Evolutionary conservation across 2,888 invertebrate genomes (phyloP).

Genomic region (Globia sparganii): DNA sequence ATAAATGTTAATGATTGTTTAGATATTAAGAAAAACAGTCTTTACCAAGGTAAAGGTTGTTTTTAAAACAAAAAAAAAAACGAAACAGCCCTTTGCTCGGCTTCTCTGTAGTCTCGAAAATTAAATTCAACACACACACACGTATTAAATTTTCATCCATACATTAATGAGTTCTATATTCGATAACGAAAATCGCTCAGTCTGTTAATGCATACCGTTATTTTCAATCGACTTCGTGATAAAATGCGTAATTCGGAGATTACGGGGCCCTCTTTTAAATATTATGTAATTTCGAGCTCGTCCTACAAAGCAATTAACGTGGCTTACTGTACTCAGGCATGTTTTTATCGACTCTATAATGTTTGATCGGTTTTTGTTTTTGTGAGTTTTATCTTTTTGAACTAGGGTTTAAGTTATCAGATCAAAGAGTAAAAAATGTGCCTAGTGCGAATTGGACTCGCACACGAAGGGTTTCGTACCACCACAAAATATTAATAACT

Average conservation of each 20-base stretch:
- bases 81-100: background rate
- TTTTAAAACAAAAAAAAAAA: background rate
- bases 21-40: background rate
- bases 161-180: constrained; percentile 43
- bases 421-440: background rate
- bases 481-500: too few species aligned
- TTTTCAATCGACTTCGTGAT: constrained; percentile 74
- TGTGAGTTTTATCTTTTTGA: constrained; percentile 10
- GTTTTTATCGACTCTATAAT: constrained; percentile 46
- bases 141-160: constrained; percentile 18
- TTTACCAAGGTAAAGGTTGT: background rate
- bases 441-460: background rate
- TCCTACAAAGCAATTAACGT: constrained; percentile 62
- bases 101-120: background rate
- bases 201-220: constrained; percentile 50
- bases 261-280: constrained; percentile 64
- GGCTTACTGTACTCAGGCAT: constrained; percentile 58
- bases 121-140: constrained; percentile 24
- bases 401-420: background rate
- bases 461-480: background rate
- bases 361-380: constrained; percentile 41
- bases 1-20: background rate
- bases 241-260: constrained; percentile 76
- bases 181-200: constrained; percentile 38
- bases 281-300: constrained; percentile 68